Evolutionary conservation across 2,888 invertebrate genomes (phyloP).

Genomic region (Drosophila nigricruria): DNA sequence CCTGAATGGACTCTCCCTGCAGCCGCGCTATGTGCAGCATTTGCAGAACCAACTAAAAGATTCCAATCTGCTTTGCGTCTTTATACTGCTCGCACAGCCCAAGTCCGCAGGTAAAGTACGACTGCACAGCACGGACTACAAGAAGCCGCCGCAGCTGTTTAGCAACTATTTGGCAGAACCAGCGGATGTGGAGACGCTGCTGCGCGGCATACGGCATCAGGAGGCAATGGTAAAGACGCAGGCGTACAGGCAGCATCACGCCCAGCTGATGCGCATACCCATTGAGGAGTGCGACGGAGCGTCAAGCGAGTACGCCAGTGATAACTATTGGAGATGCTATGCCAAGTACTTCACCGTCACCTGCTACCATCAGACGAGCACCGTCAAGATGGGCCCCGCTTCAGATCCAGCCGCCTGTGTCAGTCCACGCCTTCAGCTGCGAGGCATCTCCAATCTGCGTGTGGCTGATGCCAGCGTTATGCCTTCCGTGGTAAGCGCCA

Average conservation of each 20-base stretch:
- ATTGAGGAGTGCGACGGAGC: slow-evolving; percentile 72
- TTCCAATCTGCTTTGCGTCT: slow-evolving; percentile 83
- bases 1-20: slow-evolving; percentile 40
- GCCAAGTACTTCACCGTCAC: slow-evolving; percentile 88
- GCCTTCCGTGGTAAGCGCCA: slow-evolving; percentile 91
- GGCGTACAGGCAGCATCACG: slow-evolving; percentile 83
- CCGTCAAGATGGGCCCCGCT: slow-evolving; percentile 90
- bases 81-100: slow-evolving; percentile 85
- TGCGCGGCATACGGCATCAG: slow-evolving; percentile 85
- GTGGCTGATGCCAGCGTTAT: slow-evolving; percentile 92
- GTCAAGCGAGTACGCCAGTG: slow-evolving; percentile 56
- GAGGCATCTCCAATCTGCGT: slow-evolving; percentile 88
- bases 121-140: slow-evolving; percentile 86
- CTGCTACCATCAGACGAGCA: slow-evolving; percentile 89
- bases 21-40: slow-evolving; percentile 33
- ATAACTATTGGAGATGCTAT: slow-evolving; percentile 89
- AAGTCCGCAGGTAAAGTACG: slow-evolving; percentile 86
- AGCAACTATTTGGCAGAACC: slow-evolving; percentile 88
- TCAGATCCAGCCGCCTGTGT: slow-evolving; percentile 89
- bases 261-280: slow-evolving; percentile 65
- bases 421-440: slow-evolving; percentile 88
- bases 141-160: slow-evolving; percentile 87
- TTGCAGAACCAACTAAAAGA: slow-evolving; percentile 43
- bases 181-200: slow-evolving; percentile 87
- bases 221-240: slow-evolving; percentile 84